Evolutionary conservation across 2,888 invertebrate species (phyloP).

Genomic region (Amphipyra tragopoginis): DNA sequence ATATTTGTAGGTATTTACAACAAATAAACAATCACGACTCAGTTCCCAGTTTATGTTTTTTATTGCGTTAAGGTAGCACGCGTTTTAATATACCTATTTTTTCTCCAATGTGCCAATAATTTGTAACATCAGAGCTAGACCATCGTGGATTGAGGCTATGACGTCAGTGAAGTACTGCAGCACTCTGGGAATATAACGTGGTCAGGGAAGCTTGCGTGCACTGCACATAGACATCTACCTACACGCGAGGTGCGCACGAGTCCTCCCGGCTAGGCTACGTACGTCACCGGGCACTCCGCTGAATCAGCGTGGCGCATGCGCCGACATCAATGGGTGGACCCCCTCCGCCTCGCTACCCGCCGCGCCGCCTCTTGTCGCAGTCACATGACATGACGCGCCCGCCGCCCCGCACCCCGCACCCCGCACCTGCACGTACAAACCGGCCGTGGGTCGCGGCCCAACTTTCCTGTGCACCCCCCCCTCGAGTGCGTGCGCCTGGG

Average conservation of each 20-base stretch:
- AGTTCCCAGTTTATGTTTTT: no score
- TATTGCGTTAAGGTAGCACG: no score
- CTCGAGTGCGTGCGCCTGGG: slow-evolving; percentile 18
- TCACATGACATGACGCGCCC: slow-evolving; percentile 73
- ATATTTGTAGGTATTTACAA: no score
- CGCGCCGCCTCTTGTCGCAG: slow-evolving; percentile 40
- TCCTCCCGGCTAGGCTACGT: not conserved
- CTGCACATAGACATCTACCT: no score
- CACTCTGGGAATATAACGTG: not conserved
- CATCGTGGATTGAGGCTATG: no score
- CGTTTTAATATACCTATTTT: no score
- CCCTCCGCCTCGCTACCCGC: slow-evolving; percentile 38
- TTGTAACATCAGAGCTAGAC: no score
- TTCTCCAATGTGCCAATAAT: no score
- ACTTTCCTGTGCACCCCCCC: slow-evolving; percentile 46
- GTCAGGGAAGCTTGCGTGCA: not conserved
- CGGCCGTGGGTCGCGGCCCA: slow-evolving; percentile 16
- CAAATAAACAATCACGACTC: no score
- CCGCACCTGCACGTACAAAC: slow-evolving; percentile 24
- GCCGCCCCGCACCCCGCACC: slow-evolving; percentile 43
- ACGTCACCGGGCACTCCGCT: slow-evolving; percentile 37
- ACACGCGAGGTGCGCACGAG: no score
- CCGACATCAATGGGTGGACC: slow-evolving; percentile 61
- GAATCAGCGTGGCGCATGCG: slow-evolving; percentile 56
- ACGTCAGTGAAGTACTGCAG: no score